phyloP scores from a whole-genome alignment of 2,113 vertebrate species.

The Chunga burmeisteri region DNA sequence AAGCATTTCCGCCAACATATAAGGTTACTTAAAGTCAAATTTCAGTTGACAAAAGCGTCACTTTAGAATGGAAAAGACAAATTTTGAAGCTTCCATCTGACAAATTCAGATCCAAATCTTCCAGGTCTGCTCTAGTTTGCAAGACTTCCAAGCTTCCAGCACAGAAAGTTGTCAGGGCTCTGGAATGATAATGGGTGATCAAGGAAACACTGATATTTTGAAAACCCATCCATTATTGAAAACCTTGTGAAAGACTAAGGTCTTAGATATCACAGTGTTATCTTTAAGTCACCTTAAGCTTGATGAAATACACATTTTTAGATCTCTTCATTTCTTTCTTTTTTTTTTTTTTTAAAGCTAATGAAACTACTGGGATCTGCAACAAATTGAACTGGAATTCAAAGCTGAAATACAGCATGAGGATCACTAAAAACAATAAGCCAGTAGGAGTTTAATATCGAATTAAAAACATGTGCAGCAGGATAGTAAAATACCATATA shows the following conservation, averaged over 20 bases:
- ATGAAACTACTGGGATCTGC: conserved; percentile 16
- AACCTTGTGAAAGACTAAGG: background rate
- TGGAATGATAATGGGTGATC: background rate
- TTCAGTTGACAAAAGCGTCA: background rate
- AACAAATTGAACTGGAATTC: conserved; percentile 52
- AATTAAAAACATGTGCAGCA: conserved; percentile 69
- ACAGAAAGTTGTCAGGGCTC: background rate
- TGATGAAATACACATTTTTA: background rate
- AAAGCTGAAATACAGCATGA: conserved; percentile 58
- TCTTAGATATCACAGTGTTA: background rate
- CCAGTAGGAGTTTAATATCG: conserved; percentile 49
- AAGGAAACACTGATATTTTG: background rate
- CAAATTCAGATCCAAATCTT: background rate
- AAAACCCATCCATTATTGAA: background rate
- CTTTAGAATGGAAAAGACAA: background rate
- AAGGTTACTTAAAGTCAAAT: background rate
- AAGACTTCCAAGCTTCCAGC: background rate
- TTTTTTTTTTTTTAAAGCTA: background rate
- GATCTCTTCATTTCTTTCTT: background rate
- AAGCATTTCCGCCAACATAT: background rate
- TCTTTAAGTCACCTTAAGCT: background rate
- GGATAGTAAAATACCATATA: conserved; percentile 48
- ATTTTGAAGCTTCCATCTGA: background rate
- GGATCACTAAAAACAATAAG: conserved; percentile 67
- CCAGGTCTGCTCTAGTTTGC: background rate